Conservation (phyloP, 2,888 invertebrate species). For the Dysmachus trigonus region DNA sequence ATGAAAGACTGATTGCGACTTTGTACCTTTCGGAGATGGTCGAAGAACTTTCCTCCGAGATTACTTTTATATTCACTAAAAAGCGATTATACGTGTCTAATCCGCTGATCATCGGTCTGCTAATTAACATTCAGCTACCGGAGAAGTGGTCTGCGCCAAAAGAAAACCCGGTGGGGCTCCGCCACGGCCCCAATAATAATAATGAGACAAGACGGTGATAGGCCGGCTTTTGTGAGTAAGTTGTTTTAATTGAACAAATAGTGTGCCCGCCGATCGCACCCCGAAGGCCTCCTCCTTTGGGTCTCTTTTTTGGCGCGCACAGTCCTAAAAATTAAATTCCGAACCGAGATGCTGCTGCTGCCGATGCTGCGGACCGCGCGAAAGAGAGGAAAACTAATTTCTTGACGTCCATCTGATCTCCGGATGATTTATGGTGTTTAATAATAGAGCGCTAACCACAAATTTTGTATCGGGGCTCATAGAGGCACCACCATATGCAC, state of each 20-base stretch:
- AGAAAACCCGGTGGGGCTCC: neutral
- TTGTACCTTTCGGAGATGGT: neutral
- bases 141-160: neutral
- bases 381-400: constrained; percentile 40
- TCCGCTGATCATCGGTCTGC: neutral
- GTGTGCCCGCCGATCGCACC: neutral
- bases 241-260: neutral
- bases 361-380: no score
- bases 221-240: neutral
- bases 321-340: neutral
- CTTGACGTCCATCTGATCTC: constrained; percentile 44
- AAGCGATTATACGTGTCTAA: neutral
- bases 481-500: constrained; percentile 8
- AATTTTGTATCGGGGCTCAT: constrained; percentile 40
- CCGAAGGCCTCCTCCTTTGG: neutral
- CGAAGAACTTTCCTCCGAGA: neutral
- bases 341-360: neutral
- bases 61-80: neutral
- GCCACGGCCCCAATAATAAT: neutral
- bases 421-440: constrained; percentile 45
- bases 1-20: neutral
- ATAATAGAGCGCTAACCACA: constrained; percentile 46
- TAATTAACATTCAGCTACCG: neutral
- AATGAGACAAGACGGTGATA: neutral
- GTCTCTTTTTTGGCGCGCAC: neutral